These are phyloP conservation scores for Carposina sasakii DNA, from an alignment of 1,140 invertebrate species.

Conservation along the genomic window DNA sequence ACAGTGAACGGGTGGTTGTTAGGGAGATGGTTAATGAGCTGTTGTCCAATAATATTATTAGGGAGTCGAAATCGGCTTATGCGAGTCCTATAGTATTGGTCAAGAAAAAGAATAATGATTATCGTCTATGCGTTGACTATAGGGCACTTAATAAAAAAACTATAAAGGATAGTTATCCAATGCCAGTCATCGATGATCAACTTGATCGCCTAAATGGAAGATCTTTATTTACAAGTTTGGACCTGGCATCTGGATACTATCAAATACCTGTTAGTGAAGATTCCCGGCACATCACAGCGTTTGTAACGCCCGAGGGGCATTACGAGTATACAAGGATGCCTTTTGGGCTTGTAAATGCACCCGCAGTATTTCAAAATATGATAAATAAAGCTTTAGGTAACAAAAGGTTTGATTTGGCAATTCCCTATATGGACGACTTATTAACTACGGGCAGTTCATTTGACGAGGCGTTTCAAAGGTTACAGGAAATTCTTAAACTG, in stretches of 20 bases:
- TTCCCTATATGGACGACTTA: slow-evolving; percentile 29
- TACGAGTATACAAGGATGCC: slow-evolving; percentile 14
- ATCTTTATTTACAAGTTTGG: slow-evolving; percentile 6
- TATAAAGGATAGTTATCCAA: slow-evolving; percentile 9
- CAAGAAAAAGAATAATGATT: slow-evolving; percentile 26
- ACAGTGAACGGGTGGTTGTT: slow-evolving; percentile 23
- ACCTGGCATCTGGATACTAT: slow-evolving; percentile 11
- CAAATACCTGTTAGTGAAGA: slow-evolving; percentile 27
- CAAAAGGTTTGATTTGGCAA: slow-evolving; percentile 7
- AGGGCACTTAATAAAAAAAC: slow-evolving; percentile 13
- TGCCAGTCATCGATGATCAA: slow-evolving; percentile 8
- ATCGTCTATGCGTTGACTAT: slow-evolving; percentile 11
- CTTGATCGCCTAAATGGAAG: slow-evolving; percentile 3
- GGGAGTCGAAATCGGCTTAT: slow-evolving; percentile 22
- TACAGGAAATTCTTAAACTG: slow-evolving; percentile 1
- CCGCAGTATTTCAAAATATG: slow-evolving; percentile 13
- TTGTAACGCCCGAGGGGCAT: slow-evolving; percentile 25
- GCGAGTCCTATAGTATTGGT: slow-evolving; percentile 25
- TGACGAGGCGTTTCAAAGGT: slow-evolving; percentile 26
- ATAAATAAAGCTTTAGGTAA: slow-evolving; percentile 23
- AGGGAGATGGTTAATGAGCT: slow-evolving; percentile 28
- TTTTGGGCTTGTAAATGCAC: slow-evolving; percentile 11
- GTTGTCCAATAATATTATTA: slow-evolving; percentile 7
- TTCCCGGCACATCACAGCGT: slow-evolving; percentile 9
- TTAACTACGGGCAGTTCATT: slow-evolving; percentile 18